These are phyloP conservation scores for Parauchenoglanis punctatus DNA, from an alignment of 2,797 vertebrate species.

Conservation along the genomic window DNA sequence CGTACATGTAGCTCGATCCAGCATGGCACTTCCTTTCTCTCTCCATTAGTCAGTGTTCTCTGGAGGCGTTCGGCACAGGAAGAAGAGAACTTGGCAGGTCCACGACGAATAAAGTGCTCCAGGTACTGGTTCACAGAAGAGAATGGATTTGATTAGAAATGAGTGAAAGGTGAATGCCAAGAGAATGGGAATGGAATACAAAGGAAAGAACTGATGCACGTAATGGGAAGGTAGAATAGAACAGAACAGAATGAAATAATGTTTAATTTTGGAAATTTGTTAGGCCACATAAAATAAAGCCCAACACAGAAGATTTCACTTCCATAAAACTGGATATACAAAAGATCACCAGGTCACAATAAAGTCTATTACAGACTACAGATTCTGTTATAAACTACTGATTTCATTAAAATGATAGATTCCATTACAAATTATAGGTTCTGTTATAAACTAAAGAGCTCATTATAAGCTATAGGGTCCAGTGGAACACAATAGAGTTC, in stretches of 20 bases:
- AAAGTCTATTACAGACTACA: background rate
- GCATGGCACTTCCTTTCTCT: constrained; percentile 85
- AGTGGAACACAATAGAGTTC: background rate
- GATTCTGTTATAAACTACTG: background rate
- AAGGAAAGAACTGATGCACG: background rate
- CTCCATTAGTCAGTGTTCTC: constrained; percentile 81
- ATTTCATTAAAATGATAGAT: background rate
- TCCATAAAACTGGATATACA: no score
- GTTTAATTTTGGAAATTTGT: background rate
- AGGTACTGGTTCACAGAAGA: constrained; percentile 76
- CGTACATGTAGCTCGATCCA: constrained; percentile 90
- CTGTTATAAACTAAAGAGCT: background rate
- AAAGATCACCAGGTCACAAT: background rate
- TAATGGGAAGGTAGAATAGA: background rate
- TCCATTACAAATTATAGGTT: background rate
- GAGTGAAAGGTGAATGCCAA: background rate
- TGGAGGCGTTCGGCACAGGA: constrained; percentile 83
- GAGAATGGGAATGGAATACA: background rate
- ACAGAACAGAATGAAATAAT: background rate
- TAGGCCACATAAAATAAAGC: background rate
- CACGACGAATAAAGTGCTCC: constrained; percentile 80
- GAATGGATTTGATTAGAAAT: constrained; percentile 1
- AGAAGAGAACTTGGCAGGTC: constrained; percentile 74
- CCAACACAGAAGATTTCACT: background rate
- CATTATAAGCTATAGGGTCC: background rate